Percentiles rank a stretch among this genome's conserved stretches.
phyloP scores from a whole-genome alignment of 2,113 vertebrate genomes.

The Saccopteryx leptura region DNA sequence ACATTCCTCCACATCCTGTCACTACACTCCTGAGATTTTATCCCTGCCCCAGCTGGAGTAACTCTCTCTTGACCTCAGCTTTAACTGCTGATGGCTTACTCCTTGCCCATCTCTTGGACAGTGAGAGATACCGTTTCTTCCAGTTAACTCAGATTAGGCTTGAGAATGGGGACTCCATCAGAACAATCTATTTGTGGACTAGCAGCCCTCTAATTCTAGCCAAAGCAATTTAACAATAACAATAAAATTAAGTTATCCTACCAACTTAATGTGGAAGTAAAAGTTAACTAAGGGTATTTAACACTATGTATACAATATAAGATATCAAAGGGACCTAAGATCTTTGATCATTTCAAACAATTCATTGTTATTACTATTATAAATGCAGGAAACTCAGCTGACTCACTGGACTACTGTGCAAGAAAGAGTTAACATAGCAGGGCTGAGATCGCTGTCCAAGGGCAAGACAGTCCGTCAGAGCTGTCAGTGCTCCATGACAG shows the following conservation, averaged over 20 bases:
- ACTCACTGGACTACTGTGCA: background rate
- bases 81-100: background rate
- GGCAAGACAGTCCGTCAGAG: background rate
- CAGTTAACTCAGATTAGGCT: background rate
- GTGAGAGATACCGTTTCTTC: background rate
- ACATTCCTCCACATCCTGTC: background rate
- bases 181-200: background rate
- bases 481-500: background rate
- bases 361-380: background rate
- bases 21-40: background rate
- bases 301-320: background rate
- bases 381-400: background rate
- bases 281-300: conserved; percentile 10
- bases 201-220: background rate
- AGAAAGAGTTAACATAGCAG: background rate
- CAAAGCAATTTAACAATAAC: background rate
- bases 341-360: conserved; percentile 13
- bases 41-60: background rate
- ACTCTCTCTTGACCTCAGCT: background rate
- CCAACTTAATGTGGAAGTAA: background rate
- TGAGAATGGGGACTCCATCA: background rate
- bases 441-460: background rate
- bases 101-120: background rate
- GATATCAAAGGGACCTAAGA: background rate
- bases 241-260: conserved; percentile 21